Conservation (phyloP, 2,113 vertebrate genomes). For the Vulpes ferrilata region DNA sequence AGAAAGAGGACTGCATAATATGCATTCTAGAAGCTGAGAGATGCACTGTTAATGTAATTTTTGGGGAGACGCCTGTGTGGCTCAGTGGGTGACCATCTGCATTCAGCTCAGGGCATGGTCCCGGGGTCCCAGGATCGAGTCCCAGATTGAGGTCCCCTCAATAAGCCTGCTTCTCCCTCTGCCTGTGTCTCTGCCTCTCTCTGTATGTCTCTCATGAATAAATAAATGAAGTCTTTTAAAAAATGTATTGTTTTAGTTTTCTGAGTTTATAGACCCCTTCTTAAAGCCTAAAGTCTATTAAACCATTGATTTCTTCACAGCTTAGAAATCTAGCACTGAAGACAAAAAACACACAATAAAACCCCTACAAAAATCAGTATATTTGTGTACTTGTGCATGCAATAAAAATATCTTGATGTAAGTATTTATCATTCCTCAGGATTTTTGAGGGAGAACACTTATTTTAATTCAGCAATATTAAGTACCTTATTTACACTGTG, state of each 20-base stretch:
- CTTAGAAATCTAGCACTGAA: not conserved
- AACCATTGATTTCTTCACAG: not conserved
- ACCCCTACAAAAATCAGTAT: not conserved
- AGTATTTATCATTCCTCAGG: not conserved
- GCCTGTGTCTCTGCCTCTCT: no score
- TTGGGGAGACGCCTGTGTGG: no score
- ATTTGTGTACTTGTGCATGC: not conserved
- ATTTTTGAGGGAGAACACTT: not conserved
- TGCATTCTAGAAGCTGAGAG: not conserved
- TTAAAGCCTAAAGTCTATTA: not conserved
- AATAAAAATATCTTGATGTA: not conserved
- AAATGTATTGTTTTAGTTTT: not conserved
- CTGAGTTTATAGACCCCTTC: not conserved
- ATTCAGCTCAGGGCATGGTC: no score
- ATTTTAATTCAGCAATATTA: not conserved
- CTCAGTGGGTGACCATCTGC: no score
- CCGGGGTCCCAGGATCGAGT: no score
- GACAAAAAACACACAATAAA: not conserved
- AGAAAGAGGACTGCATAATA: not conserved
- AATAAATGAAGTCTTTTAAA: no score
- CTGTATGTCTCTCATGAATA: no score
- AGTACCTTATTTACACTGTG: not conserved
- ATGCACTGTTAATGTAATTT: not conserved
- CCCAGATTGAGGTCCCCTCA: no score
- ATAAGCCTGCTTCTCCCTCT: no score